These are phyloP conservation scores for Linepithema humile DNA, from an alignment of 1,140 invertebrate genomes.

Conservation along the genomic window DNA sequence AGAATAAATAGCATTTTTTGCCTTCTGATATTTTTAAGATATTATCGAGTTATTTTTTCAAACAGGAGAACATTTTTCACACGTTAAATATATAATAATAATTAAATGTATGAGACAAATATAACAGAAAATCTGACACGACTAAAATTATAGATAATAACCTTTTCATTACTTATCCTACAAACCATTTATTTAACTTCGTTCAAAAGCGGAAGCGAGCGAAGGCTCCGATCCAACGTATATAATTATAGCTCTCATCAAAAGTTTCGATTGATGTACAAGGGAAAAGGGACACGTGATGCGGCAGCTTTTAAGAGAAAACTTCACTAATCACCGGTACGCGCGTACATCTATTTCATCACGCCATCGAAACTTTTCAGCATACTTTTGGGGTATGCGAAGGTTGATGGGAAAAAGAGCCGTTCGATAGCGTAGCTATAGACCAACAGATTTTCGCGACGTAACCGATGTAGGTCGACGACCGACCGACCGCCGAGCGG, in stretches of 20 bases:
- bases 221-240: background rate
- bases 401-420: conserved; percentile 34
- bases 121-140: background rate
- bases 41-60: background rate
- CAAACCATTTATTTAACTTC: conserved; percentile 30
- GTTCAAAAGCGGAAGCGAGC: background rate
- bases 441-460: conserved; percentile 55
- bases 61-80: too few relatives aligned
- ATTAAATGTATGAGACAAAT: background rate
- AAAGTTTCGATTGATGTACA: conserved; percentile 14
- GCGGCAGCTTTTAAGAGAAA: conserved; percentile 20
- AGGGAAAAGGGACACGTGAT: conserved; percentile 19
- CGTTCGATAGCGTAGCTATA: background rate
- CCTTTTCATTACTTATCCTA: background rate
- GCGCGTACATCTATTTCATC: conserved; percentile 29
- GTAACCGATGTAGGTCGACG: conserved; percentile 32
- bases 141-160: conserved; percentile 25
- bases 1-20: background rate
- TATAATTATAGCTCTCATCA: conserved; percentile 26
- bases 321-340: conserved; percentile 58
- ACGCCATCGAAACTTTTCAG: conserved; percentile 53
- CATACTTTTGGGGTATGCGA: conserved; percentile 40
- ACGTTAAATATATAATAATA: too few relatives aligned
- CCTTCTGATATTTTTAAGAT: background rate
- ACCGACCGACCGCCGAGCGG: conserved; percentile 1